phyloP scores from a whole-genome alignment of 1,140 invertebrate species.

The Mactra quadrangularis region DNA sequence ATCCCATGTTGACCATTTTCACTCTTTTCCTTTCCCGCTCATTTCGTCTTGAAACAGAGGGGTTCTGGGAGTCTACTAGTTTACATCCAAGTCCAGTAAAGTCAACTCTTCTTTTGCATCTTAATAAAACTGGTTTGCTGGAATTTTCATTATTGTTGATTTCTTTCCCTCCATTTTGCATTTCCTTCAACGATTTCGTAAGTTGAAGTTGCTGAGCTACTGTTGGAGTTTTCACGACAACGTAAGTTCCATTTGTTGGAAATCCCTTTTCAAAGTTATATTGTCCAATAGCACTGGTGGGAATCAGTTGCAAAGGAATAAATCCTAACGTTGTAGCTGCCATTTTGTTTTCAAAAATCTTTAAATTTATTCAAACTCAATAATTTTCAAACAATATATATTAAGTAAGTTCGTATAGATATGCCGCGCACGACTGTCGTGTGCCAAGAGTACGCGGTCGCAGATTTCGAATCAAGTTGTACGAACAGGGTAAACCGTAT shows the following conservation, averaged over 20 bases:
- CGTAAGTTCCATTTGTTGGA: constrained; percentile 72
- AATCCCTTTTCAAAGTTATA: constrained; percentile 56
- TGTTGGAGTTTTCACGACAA: constrained; percentile 75
- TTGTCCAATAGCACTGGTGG: constrained; percentile 41
- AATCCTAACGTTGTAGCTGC: constrained; percentile 70
- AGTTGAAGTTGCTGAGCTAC: constrained; percentile 78
- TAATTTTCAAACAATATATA: not conserved
- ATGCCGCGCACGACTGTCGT: constrained; percentile 57
- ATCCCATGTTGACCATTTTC: constrained; percentile 93
- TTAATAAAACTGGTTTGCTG: constrained; percentile 72
- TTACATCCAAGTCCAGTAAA: constrained; percentile 74
- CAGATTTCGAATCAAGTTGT: not conserved
- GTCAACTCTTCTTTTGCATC: constrained; percentile 80
- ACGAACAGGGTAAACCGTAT: constrained; percentile 43
- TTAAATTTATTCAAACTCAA: not conserved
- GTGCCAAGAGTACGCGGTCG: constrained; percentile 47
- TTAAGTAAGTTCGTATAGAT: constrained; percentile 36
- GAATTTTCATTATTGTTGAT: constrained; percentile 43
- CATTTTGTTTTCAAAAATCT: constrained; percentile 28
- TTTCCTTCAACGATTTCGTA: constrained; percentile 73
- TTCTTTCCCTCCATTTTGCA: constrained; percentile 60
- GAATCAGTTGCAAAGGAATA: constrained; percentile 67
- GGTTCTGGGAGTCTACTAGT: constrained; percentile 85
- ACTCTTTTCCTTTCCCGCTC: constrained; percentile 96
- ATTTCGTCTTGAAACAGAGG: constrained; percentile 95